Evolutionary conservation across 64 coral and sea anemone genomes (phyloP).

Genomic region (Stichodactyla helianthus): DNA sequence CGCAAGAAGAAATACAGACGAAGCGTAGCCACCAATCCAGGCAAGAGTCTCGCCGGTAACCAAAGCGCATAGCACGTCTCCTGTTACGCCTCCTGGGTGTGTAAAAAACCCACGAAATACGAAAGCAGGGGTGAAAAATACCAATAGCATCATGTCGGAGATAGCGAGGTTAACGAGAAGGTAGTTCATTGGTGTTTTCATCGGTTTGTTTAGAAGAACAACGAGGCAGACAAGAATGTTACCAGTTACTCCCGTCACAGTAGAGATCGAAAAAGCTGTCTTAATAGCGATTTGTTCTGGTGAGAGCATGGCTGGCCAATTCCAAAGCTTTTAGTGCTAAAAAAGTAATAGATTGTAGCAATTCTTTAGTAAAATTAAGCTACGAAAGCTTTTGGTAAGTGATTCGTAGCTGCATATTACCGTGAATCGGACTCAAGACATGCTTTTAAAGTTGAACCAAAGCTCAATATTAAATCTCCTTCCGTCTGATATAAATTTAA

Average conservation of each 20-base stretch:
- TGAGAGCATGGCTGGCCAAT: not conserved
- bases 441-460: not conserved
- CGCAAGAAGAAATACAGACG: not conserved
- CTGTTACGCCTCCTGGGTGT: not conserved
- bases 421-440: too few relatives aligned
- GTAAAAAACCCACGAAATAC: not conserved
- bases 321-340: not conserved
- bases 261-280: constrained; percentile 20
- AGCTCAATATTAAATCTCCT: not conserved
- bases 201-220: constrained; percentile 1
- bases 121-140: not conserved
- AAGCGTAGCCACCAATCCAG: not conserved
- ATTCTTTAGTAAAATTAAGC: too few relatives aligned
- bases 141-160: not conserved
- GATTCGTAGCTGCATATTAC: too few relatives aligned
- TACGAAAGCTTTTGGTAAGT: too few relatives aligned
- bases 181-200: constrained; percentile 29
- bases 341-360: not conserved
- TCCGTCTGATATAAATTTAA: not conserved
- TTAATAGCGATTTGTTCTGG: not conserved
- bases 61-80: not conserved
- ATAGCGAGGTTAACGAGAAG: constrained; percentile 25
- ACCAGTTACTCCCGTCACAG: constrained; percentile 8
- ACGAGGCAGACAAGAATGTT: constrained; percentile 40
- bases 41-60: not conserved